phyloP scores from a whole-genome alignment of 2,888 invertebrate genomes.

The Rhopalosiphum nymphaeae region DNA sequence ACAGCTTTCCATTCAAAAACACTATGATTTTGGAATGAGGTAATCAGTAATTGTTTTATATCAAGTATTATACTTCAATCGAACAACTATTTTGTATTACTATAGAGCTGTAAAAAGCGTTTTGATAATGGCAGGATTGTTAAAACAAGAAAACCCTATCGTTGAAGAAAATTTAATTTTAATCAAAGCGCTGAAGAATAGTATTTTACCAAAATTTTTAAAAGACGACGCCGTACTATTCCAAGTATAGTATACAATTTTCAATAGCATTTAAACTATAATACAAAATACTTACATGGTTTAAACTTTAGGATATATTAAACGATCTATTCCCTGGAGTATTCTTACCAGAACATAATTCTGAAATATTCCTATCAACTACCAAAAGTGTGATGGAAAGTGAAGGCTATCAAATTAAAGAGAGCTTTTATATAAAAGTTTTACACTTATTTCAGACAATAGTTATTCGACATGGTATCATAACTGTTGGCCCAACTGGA shows the following conservation, averaged over 20 bases:
- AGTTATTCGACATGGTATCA: constrained; percentile 92
- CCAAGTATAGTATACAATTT: constrained; percentile 72
- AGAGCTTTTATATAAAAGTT: constrained; percentile 91
- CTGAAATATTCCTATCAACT: constrained; percentile 81
- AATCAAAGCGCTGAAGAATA: constrained; percentile 87
- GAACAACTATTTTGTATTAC: background rate
- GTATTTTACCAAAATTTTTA: constrained; percentile 91
- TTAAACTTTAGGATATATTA: constrained; percentile 77
- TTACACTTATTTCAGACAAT: constrained; percentile 95
- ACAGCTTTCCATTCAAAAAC: constrained; percentile 92
- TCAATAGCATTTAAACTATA: background rate
- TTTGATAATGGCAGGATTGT: constrained; percentile 90
- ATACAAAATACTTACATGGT: background rate
- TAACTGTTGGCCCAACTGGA: constrained; percentile 92
- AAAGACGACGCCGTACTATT: constrained; percentile 87
- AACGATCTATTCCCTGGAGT: constrained; percentile 91
- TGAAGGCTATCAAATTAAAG: constrained; percentile 85
- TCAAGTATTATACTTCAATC: background rate
- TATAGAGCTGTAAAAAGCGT: constrained; percentile 92
- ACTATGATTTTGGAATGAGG: constrained; percentile 97
- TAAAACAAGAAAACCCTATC: constrained; percentile 87
- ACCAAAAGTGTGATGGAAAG: constrained; percentile 76
- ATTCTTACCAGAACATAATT: constrained; percentile 80
- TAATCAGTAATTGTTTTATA: constrained; percentile 69
- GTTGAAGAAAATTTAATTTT: constrained; percentile 86